Conservation (phyloP, 2,113 vertebrate species). For the Bungarus multicinctus region DNA sequence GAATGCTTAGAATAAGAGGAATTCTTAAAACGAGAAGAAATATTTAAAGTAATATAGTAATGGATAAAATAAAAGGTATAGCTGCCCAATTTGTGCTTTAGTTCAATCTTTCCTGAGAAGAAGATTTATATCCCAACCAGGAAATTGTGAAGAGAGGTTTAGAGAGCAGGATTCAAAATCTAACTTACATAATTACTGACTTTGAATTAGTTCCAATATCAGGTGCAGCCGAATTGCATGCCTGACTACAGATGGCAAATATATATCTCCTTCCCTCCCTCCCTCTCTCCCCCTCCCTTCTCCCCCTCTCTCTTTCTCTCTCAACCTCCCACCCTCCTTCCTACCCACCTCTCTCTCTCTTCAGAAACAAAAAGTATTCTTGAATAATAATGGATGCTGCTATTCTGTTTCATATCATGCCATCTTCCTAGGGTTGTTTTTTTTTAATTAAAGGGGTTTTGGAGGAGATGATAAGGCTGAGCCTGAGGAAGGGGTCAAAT, state of each 20-base stretch:
- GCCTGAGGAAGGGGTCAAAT: neutral
- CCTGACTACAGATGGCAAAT: neutral
- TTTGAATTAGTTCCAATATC: neutral
- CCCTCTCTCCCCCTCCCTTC: neutral
- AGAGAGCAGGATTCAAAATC: neutral
- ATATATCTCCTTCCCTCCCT: neutral
- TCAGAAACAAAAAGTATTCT: neutral
- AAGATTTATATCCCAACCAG: neutral
- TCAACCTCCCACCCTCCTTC: no score
- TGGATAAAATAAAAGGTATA: neutral
- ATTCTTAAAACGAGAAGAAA: slow-evolving; percentile 28
- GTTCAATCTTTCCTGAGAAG: neutral
- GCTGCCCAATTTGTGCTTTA: neutral
- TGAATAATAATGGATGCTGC: neutral
- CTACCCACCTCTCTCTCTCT: neutral
- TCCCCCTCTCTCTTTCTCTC: neutral
- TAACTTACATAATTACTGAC: neutral
- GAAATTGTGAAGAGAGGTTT: neutral
- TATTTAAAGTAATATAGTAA: neutral
- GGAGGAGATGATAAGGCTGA: neutral
- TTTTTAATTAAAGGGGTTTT: neutral
- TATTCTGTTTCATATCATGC: neutral
- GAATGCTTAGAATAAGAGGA: slow-evolving; percentile 26
- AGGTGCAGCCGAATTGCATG: neutral
- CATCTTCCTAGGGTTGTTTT: neutral